Evolutionary conservation across 1,140 invertebrate genomes (phyloP).

Genomic region (Neodiprion pinetum): DNA sequence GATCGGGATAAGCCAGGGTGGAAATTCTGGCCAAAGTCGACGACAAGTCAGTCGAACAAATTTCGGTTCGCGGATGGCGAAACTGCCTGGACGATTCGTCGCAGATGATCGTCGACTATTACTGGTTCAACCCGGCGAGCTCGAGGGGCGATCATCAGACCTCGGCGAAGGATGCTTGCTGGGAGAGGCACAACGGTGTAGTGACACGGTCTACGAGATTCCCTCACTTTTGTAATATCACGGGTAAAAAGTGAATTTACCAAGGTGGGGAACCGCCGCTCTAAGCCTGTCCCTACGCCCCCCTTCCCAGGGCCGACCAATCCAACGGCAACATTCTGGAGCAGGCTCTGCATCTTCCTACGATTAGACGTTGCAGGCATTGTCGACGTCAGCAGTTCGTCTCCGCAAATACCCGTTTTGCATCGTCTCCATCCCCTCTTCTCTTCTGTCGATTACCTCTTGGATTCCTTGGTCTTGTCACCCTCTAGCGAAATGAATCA

Average conservation of each 20-base stretch:
- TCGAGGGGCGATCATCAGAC: too few relatives aligned
- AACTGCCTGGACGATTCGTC: too few relatives aligned
- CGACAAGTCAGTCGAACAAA: too few relatives aligned
- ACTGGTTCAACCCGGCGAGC: too few relatives aligned
- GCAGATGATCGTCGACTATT: too few relatives aligned
- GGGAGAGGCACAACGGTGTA: slow-evolving; percentile 59
- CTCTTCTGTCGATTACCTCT: slow-evolving; percentile 6
- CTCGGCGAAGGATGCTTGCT: slow-evolving; percentile 50
- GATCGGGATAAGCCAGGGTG: too few relatives aligned
- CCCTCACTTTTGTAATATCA: slow-evolving; percentile 63
- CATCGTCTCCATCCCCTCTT: slow-evolving; percentile 17
- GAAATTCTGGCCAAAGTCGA: too few relatives aligned
- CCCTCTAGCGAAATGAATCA: too few relatives aligned
- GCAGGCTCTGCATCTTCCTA: slow-evolving; percentile 9
- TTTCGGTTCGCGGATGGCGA: too few relatives aligned
- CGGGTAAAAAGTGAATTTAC: slow-evolving; percentile 62
- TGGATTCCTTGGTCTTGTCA: too few relatives aligned
- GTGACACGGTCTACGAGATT: slow-evolving; percentile 64
- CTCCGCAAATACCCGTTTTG: slow-evolving; percentile 27
- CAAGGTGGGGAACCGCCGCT: slow-evolving; percentile 57
- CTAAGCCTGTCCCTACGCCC: slow-evolving; percentile 47
- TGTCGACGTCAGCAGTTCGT: background rate
- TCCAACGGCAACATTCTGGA: slow-evolving; percentile 45
- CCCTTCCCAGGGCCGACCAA: slow-evolving; percentile 28
- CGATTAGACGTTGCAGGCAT: too few relatives aligned